Evolutionary conservation across 2,797 vertebrate genomes (phyloP).

Genomic region (Sylvilagus floridanus): DNA sequence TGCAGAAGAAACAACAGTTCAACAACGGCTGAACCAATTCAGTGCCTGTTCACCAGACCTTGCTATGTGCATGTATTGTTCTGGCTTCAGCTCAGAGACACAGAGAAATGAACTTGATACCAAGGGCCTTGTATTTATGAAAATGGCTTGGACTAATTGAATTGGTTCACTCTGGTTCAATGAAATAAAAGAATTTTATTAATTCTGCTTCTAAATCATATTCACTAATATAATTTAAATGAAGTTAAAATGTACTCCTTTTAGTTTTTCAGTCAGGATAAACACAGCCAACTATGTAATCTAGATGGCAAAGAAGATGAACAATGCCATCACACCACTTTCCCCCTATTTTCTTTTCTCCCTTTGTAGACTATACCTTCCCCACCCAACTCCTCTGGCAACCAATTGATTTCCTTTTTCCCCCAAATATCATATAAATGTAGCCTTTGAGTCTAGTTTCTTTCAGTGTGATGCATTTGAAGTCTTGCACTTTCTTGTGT

Average conservation of each 20-base stretch:
- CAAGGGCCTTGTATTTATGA: not conserved
- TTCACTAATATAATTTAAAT: not conserved
- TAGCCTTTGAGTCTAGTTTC: not conserved
- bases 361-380: not conserved
- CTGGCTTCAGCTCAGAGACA: not conserved
- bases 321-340: not conserved
- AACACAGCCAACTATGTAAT: not conserved
- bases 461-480: not conserved
- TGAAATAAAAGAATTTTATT: not conserved
- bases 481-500: not conserved
- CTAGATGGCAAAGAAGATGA: not conserved
- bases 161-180: not conserved
- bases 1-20: not conserved
- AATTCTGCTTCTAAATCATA: not conserved
- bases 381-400: rapidly evolving
- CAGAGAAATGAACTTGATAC: not conserved
- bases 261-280: not conserved
- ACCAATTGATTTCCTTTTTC: not conserved
- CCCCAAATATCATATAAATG: not conserved
- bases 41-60: not conserved
- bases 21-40: not conserved
- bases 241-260: not conserved
- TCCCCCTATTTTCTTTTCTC: not conserved
- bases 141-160: not conserved
- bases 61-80: not conserved